phyloP scores from a whole-genome alignment of 2,888 invertebrate species.

The Endotricha flammealis region DNA sequence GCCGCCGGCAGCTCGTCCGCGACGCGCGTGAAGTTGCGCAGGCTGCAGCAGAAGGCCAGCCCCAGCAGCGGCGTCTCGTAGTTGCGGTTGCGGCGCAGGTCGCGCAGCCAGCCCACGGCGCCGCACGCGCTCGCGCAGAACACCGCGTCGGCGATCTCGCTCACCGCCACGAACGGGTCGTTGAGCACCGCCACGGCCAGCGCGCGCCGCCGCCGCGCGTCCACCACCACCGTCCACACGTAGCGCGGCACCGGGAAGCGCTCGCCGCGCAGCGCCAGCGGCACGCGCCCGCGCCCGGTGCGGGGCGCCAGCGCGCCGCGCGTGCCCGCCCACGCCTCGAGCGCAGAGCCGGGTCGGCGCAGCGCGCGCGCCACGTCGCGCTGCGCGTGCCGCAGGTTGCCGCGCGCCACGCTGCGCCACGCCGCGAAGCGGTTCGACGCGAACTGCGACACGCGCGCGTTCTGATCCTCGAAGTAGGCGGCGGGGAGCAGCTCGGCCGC shows the following conservation, averaged over 20 bases:
- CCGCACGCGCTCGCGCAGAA: slow-evolving; percentile 62
- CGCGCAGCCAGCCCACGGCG: slow-evolving; percentile 45
- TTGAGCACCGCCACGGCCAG: slow-evolving; percentile 55
- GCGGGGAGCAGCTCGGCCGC: slow-evolving; percentile 41
- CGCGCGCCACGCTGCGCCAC: slow-evolving; percentile 56
- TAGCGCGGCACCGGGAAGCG: slow-evolving; percentile 62
- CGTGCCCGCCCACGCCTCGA: slow-evolving; percentile 38
- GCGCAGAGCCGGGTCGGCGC: slow-evolving; percentile 22
- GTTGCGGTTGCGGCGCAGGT: slow-evolving; percentile 38
- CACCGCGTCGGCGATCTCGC: slow-evolving; percentile 56
- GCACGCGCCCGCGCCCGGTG: slow-evolving; percentile 29
- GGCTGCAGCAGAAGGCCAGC: slow-evolving; percentile 58
- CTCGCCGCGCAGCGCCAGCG: slow-evolving; percentile 28
- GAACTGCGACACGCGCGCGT: slow-evolving; percentile 52
- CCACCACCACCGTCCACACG: slow-evolving; percentile 56
- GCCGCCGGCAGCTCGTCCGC: slow-evolving; percentile 42
- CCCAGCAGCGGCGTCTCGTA: slow-evolving; percentile 60
- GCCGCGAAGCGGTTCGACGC: slow-evolving; percentile 51
- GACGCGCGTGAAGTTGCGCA: slow-evolving; percentile 36
- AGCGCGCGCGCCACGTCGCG: slow-evolving; percentile 41
- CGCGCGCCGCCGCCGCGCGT: slow-evolving; percentile 24
- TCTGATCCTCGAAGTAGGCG: slow-evolving; percentile 56
- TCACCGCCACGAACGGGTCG: slow-evolving; percentile 65
- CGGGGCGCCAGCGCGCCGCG: slow-evolving; percentile 40
- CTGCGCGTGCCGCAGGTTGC: slow-evolving; percentile 54